Base-by-base conservation (phyloP, 2,797 vertebrate genomes). In the Aselliscus stoliczkanus region DNA sequence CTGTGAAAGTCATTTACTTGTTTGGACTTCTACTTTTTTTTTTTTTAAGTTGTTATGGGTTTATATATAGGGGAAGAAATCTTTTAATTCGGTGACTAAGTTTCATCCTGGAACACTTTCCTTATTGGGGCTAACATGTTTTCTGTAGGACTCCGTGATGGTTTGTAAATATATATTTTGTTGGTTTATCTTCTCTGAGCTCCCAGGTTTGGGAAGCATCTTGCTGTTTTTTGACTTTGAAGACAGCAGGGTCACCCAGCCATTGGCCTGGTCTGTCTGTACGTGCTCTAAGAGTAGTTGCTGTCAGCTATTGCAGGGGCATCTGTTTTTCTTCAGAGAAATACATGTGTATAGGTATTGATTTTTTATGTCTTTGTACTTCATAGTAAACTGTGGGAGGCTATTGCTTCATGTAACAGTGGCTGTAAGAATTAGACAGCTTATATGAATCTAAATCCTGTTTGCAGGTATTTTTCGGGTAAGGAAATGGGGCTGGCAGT, bases 281-380 rank as follows among this genome's bases (percentile, higher is more conserved):
- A 54, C 10, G 34, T 1, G 5, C 29, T 75, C 39, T 39, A 54
- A 85, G 37, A 44, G 10, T n/a, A 56, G 44, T 62, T 80, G 44
- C 11, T 42, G 2, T 64, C 17, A 21, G 39, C 69, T 60, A 73
- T 60, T 86, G 27, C 29, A 58, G 42, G 34, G 21, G 15, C 20
- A 12, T 77, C 92, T 88, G 14, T 76, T 90, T 95, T 86, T 31
- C 44, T 80, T 81, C 76, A 73, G 62, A 87, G 82, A 84, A 88
- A 47, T 47, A n/a, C 7, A 54, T 69, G 58, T 69, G 23, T 34
- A 11, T 44, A 44, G 65, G 4, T 72, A 70, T 29, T 88, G 72
- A 88, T 77, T 86, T 84, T 97, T 82, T 23, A 39, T 60, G 14
- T 76, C 42, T 90, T 83, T 77, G 58, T 73, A 80, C 65, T 92